Conservation (phyloP, 2,797 vertebrate genomes). For the Eremophila alpestris region DNA sequence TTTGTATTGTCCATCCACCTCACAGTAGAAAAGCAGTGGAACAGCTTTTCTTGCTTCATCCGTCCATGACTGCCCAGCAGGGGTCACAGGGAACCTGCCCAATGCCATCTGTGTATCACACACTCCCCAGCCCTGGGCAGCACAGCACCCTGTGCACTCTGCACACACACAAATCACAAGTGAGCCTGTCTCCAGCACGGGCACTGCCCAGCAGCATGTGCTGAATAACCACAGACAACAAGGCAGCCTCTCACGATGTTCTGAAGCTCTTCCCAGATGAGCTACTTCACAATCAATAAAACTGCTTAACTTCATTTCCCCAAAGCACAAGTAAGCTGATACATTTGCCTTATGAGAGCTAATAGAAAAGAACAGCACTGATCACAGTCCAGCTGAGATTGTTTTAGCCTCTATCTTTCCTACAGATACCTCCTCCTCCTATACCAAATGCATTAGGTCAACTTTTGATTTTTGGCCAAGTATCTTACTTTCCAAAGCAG, state of each 20-base stretch:
- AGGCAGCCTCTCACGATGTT: not conserved
- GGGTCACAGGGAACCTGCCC: not conserved
- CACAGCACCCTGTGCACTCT: rapidly evolving
- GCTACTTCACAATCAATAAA: not conserved
- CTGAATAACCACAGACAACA: not conserved
- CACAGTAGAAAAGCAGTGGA: not conserved
- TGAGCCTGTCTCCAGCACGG: not conserved
- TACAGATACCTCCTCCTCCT: not conserved
- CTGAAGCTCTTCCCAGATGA: not conserved
- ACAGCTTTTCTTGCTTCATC: not conserved
- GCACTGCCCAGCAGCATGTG: not conserved
- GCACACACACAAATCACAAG: rapidly evolving
- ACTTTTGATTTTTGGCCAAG: not conserved
- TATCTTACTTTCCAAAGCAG: not conserved
- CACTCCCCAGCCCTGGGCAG: not conserved
- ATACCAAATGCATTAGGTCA: not conserved
- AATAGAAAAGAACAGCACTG: not conserved
- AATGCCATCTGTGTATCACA: rapidly evolving
- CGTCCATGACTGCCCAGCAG: rapidly evolving
- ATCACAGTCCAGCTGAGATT: not conserved
- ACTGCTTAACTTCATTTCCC: not conserved
- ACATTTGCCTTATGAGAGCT: not conserved
- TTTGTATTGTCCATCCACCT: not conserved
- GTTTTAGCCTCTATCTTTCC: not conserved
- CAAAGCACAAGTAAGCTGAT: not conserved